Evolutionary conservation across 1,140 invertebrate species (phyloP).

Genomic region (Ectropis grisescens): DNA sequence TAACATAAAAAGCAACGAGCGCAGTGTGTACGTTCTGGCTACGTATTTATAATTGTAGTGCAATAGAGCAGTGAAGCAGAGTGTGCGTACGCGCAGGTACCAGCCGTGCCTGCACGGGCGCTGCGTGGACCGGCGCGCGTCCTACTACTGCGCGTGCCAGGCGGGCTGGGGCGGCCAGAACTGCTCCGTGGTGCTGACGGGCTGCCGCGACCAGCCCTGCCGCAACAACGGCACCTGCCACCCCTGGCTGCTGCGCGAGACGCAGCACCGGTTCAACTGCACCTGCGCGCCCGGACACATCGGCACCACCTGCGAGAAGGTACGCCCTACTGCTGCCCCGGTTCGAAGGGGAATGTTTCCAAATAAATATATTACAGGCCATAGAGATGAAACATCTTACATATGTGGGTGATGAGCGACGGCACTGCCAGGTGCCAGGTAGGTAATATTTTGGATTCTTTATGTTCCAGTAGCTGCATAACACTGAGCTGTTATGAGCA

Average conservation of each 20-base stretch:
- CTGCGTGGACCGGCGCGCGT: slow-evolving; percentile 82
- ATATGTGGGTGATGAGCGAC: too few species aligned
- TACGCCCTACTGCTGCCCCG: slow-evolving; percentile 26
- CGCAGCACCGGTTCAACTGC: slow-evolving; percentile 87
- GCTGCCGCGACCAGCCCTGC: slow-evolving; percentile 82
- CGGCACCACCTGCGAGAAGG: slow-evolving; percentile 82
- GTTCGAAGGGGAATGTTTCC: not conserved
- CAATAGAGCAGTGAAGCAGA: too few species aligned
- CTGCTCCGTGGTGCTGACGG: slow-evolving; percentile 86
- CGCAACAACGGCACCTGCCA: slow-evolving; percentile 86
- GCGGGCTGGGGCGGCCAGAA: slow-evolving; percentile 91
- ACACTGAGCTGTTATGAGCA: too few species aligned
- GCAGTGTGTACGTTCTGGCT: too few species aligned
- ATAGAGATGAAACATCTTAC: too few species aligned
- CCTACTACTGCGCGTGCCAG: slow-evolving; percentile 87
- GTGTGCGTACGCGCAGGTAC: too few species aligned
- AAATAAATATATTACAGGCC: not conserved
- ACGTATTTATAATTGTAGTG: too few species aligned
- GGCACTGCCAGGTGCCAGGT: too few species aligned
- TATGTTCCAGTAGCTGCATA: too few species aligned
- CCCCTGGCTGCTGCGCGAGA: slow-evolving; percentile 84
- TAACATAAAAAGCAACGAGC: too few species aligned
- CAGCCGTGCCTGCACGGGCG: slow-evolving; percentile 84
- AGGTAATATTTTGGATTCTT: too few species aligned
- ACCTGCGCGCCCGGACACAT: slow-evolving; percentile 85